A percentile compares a stretch with the other conserved stretches of the same genome.
phyloP scores from a whole-genome alignment of 2,888 invertebrate species.

The Meiosimyza platycephala region DNA sequence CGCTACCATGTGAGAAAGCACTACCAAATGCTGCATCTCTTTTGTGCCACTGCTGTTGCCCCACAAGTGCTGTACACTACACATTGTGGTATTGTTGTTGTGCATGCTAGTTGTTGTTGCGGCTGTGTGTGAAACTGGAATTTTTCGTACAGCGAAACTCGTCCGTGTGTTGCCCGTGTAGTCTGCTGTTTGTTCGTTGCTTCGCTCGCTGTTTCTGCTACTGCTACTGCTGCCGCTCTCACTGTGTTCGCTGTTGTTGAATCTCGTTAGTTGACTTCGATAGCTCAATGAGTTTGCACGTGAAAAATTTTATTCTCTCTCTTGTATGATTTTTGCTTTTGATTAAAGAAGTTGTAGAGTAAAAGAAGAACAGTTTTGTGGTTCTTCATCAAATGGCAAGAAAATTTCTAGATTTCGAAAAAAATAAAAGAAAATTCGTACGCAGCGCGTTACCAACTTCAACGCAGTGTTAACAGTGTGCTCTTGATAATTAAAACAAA shows the following conservation, averaged over 20 bases:
- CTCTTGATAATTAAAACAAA: too few species aligned
- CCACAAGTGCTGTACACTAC: not conserved
- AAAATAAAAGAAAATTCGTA: not conserved
- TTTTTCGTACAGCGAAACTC: not conserved
- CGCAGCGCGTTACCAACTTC: too few species aligned
- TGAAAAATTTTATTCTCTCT: conserved; percentile 59
- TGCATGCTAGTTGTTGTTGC: conserved; percentile 7
- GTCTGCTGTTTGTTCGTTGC: conserved; percentile 12
- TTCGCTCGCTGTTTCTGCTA: conserved; percentile 10
- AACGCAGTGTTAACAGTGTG: too few species aligned
- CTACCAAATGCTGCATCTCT: not conserved
- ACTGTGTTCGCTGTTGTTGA: conserved; percentile 62
- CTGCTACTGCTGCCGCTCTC: conserved; percentile 54
- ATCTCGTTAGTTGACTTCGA: conserved; percentile 69
- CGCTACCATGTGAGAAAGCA: not conserved
- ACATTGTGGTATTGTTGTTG: not conserved
- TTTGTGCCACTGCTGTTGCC: not conserved
- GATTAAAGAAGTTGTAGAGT: not conserved
- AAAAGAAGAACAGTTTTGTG: conserved; percentile 19
- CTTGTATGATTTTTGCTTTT: conserved; percentile 36
- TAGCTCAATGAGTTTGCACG: conserved; percentile 68
- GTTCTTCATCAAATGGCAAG: not conserved
- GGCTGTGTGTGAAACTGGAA: conserved; percentile 28
- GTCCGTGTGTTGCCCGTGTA: not conserved
- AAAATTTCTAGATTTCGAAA: not conserved